Conservation (phyloP, 2,888 invertebrate species). For the Agrilus biguttatus region DNA sequence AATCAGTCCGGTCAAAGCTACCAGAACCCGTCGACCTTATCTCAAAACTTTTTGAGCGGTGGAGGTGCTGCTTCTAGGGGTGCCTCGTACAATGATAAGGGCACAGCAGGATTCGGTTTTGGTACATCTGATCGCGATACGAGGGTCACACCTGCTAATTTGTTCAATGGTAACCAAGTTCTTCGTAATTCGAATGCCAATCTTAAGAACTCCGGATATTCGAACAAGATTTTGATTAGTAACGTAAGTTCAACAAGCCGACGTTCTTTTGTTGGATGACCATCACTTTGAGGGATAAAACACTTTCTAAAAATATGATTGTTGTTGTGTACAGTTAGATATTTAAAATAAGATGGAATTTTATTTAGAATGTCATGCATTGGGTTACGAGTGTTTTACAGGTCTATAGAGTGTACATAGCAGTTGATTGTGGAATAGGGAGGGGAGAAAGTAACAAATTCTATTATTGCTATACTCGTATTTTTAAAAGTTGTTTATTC, state of each 20-base stretch:
- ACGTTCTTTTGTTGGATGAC: background rate
- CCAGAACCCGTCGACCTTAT: conserved; percentile 6
- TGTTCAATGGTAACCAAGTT: conserved; percentile 12
- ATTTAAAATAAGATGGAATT: no score
- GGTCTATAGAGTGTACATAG: no score
- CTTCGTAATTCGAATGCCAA: conserved; percentile 7
- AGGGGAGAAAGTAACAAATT: no score
- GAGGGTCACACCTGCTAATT: conserved; percentile 4
- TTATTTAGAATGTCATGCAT: no score
- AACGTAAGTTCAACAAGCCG: conserved; percentile 22
- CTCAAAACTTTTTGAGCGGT: conserved; percentile 13
- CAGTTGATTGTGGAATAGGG: no score
- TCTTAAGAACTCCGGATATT: conserved; percentile 12
- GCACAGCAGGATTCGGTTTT: conserved; percentile 5
- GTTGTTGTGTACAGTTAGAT: no score
- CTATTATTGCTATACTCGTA: no score
- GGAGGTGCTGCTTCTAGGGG: conserved; percentile 15
- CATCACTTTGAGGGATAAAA: background rate
- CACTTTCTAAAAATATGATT: no score
- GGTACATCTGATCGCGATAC: conserved; percentile 5
- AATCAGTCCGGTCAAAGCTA: conserved; percentile 2
- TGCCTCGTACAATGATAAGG: conserved; percentile 6
- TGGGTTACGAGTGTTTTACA: no score
- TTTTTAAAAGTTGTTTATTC: no score
- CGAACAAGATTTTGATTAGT: conserved; percentile 22